Evolutionary conservation across 2,113 vertebrate species (phyloP).

Genomic region (Macquaria ambigua): DNA sequence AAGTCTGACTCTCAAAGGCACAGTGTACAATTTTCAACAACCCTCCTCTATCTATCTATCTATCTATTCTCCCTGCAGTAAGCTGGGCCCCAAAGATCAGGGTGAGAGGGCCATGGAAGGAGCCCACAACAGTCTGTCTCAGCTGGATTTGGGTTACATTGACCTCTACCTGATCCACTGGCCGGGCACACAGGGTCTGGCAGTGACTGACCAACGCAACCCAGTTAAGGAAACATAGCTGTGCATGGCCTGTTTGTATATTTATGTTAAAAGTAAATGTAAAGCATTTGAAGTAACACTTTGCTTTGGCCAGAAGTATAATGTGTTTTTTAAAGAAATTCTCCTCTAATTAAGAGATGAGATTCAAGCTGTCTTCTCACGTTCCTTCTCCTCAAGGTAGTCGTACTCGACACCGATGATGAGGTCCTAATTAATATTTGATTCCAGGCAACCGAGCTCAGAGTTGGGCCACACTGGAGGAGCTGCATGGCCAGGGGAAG

Average conservation of each 20-base stretch:
- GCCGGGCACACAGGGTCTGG: constrained; percentile 87
- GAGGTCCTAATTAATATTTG: constrained; percentile 30
- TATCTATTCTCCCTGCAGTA: constrained; percentile 74
- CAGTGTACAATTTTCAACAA: neutral
- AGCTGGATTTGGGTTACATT: constrained; percentile 84
- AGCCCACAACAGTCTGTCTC: constrained; percentile 81
- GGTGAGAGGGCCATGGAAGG: constrained; percentile 77
- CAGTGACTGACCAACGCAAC: constrained; percentile 80
- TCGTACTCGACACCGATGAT: neutral
- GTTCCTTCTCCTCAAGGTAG: neutral
- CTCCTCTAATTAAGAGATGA: too few species aligned
- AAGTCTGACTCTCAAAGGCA: too few species aligned
- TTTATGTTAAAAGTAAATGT: neutral
- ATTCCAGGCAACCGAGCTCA: constrained; percentile 74
- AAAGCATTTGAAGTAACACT: neutral
- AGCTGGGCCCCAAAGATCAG: constrained; percentile 85
- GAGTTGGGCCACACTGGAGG: constrained; percentile 85
- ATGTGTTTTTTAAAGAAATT: neutral
- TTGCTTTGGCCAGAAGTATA: neutral
- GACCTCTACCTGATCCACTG: constrained; percentile 90
- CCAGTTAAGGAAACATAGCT: constrained; percentile 33
- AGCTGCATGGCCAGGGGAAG: constrained; percentile 80
- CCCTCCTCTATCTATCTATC: neutral
- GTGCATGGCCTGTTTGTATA: neutral
- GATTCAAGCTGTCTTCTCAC: too few species aligned